phyloP scores from a whole-genome alignment of 2,113 vertebrate genomes.

The Oncorhynchus nerka region DNA sequence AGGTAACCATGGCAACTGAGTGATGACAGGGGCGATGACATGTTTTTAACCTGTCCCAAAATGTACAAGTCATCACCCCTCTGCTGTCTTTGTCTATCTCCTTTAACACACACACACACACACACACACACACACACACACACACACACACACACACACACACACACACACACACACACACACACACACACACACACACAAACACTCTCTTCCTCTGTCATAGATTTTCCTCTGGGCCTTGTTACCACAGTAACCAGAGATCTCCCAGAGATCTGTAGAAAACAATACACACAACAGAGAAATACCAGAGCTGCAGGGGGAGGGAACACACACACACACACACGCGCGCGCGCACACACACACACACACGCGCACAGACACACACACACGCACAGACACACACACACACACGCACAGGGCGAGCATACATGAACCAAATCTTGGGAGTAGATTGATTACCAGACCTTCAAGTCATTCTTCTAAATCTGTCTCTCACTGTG shows the following conservation, averaged over 20 bases:
- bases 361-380: background rate
- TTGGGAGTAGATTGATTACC: constrained; percentile 18
- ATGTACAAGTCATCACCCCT: constrained; percentile 27
- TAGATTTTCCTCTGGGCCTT: constrained; percentile 29
- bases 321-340: constrained; percentile 7
- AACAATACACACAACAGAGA: constrained; percentile 25
- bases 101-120: background rate
- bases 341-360: background rate
- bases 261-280: constrained; percentile 33
- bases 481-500: background rate
- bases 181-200: background rate
- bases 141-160: too few relatives aligned
- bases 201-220: background rate
- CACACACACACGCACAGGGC: background rate
- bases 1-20: constrained; percentile 51
- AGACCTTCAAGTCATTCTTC: constrained; percentile 28
- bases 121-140: background rate
- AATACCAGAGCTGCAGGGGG: background rate
- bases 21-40: constrained; percentile 42
- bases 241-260: constrained; percentile 52
- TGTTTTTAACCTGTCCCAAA: constrained; percentile 32
- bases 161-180: too few relatives aligned
- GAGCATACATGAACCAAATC: background rate
- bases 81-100: background rate
- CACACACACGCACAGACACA: background rate